These are phyloP conservation scores for Caiman crocodilus DNA, from an alignment of 2,797 vertebrate species.

Conservation along the genomic window DNA sequence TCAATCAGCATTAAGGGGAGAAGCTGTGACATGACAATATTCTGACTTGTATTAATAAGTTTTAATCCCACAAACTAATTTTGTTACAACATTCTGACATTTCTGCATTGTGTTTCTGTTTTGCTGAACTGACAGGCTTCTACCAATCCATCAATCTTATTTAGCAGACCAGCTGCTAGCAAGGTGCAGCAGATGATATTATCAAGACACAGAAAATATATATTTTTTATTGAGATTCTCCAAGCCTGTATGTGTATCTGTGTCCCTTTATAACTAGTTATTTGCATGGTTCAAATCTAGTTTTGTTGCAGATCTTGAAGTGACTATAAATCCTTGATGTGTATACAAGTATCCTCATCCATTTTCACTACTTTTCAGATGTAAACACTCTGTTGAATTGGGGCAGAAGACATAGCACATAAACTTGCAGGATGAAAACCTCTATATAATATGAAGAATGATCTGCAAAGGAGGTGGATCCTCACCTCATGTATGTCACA, in stretches of 20 bases:
- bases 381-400: not conserved
- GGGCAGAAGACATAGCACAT: not conserved
- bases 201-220: constrained; percentile 3
- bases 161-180: constrained; percentile 39
- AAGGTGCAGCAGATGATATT: not conserved
- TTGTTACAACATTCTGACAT: constrained; percentile 50
- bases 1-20: constrained; percentile 68
- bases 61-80: constrained; percentile 71
- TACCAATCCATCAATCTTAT: constrained; percentile 62
- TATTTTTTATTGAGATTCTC: constrained; percentile 7
- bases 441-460: not conserved
- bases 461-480: not conserved
- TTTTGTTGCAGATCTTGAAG: not conserved
- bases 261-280: not conserved
- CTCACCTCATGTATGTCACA: not conserved
- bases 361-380: not conserved
- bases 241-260: not conserved
- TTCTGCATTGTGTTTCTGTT: constrained; percentile 42
- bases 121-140: constrained; percentile 23
- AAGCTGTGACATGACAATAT: constrained; percentile 70
- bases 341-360: not conserved
- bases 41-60: constrained; percentile 68
- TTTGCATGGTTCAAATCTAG: not conserved
- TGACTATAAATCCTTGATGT: not conserved
- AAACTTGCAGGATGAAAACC: not conserved